Conservation (phyloP, 2,888 invertebrate species). For the Digitonthophagus gazella region DNA sequence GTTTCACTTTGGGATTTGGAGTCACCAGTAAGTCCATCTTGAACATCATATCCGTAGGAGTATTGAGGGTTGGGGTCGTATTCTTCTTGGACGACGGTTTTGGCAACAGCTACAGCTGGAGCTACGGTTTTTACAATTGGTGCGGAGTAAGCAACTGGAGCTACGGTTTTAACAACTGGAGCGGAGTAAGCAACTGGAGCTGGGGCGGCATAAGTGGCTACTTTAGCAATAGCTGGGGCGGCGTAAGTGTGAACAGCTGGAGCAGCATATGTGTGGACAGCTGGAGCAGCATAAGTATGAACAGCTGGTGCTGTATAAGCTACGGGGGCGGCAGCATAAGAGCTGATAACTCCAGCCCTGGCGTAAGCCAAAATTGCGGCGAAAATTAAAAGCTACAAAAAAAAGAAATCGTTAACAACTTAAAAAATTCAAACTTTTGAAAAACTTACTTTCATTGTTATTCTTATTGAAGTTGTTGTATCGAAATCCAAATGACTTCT, state of each 20-base stretch:
- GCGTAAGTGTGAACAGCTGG: not conserved
- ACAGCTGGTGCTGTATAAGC: not conserved
- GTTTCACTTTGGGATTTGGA: constrained; percentile 55
- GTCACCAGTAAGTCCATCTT: constrained; percentile 57
- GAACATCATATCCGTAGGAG: constrained; percentile 58
- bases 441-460: constrained; percentile 13
- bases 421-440: no score
- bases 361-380: constrained; percentile 39
- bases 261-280: no score
- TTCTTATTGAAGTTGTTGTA: not conserved
- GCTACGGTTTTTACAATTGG: constrained; percentile 28
- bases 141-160: constrained; percentile 33
- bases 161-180: constrained; percentile 25
- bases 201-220: no score
- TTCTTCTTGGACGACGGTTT: constrained; percentile 45
- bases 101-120: constrained; percentile 33
- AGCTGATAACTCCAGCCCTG: constrained; percentile 33
- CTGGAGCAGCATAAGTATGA: no score
- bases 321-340: constrained; percentile 19
- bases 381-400: constrained; percentile 38
- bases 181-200: no score
- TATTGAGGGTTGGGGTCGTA: constrained; percentile 58
- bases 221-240: not conserved
- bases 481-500: not conserved
- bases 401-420: not conserved